Percentiles rank a stretch among this genome's conserved stretches.
phyloP scores from a whole-genome alignment of 2,797 vertebrate genomes.

The Dendrocincla tyrannina region DNA sequence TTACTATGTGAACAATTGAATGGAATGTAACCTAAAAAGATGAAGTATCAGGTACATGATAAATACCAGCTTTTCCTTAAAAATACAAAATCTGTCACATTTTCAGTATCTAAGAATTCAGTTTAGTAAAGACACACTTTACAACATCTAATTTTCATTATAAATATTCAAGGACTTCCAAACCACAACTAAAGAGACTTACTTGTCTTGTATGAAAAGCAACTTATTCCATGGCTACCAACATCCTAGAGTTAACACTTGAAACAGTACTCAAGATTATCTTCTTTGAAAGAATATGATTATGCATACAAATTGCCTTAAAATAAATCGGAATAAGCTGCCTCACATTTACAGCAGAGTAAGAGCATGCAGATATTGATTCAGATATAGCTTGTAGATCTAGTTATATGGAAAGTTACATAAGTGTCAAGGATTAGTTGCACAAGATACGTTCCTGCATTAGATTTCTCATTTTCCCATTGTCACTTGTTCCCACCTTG shows the following conservation, averaged over 20 bases:
- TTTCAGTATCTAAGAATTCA: not conserved
- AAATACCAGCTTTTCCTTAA: not conserved
- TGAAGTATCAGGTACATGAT: not conserved
- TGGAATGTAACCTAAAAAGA: not conserved
- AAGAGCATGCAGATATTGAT: not conserved
- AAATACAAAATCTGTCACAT: not conserved
- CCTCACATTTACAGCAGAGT: not conserved
- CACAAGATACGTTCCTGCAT: not conserved
- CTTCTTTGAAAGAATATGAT: not conserved
- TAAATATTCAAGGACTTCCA: not conserved
- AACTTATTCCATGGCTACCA: not conserved
- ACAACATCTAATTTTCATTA: not conserved
- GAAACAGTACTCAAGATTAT: not conserved
- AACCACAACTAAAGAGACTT: not conserved
- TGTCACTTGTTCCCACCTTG: conserved; percentile 36
- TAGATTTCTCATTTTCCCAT: conserved; percentile 9
- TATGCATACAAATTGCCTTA: not conserved
- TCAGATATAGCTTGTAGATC: not conserved
- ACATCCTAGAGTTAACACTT: not conserved
- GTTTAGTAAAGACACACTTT: not conserved
- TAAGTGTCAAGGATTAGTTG: not conserved
- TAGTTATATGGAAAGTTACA: not conserved
- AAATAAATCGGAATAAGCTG: not conserved
- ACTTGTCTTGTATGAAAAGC: not conserved
- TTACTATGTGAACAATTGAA: not conserved